Conservation (phyloP, 2,113 vertebrate species). For the Charadrius vociferus region DNA sequence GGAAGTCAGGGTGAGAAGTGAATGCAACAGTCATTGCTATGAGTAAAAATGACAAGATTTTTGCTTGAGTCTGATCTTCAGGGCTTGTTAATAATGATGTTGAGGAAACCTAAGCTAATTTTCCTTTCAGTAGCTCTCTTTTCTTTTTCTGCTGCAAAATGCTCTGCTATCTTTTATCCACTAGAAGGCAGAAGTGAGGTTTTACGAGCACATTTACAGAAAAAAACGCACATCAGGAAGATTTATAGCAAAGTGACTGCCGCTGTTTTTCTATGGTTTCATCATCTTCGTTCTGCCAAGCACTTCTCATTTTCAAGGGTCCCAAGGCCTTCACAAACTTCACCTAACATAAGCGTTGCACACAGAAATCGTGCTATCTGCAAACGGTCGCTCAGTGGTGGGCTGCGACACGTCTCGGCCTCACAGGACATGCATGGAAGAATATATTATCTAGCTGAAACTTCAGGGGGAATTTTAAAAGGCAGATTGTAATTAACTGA, state of each 20-base stretch:
- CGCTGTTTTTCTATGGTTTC: not conserved
- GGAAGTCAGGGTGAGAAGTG: not conserved
- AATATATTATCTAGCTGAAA: constrained; percentile 3
- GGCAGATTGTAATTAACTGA: constrained; percentile 60
- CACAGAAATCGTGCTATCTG: not conserved
- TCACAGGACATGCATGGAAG: not conserved
- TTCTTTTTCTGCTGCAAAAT: not conserved
- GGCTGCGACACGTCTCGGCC: not conserved
- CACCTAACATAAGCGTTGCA: no score
- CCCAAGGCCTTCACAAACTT: not conserved
- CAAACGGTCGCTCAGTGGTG: not conserved
- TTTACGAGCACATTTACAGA: constrained; percentile 35
- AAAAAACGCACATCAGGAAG: constrained; percentile 40
- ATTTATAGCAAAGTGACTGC: constrained; percentile 30
- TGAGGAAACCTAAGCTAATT: not conserved
- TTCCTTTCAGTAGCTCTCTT: not conserved
- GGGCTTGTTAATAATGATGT: not conserved
- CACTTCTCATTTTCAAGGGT: not conserved
- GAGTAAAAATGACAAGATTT: not conserved
- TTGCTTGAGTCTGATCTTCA: constrained; percentile 27
- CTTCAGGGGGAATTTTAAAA: constrained; percentile 47
- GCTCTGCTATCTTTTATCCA: constrained; percentile 29
- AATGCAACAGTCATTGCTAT: not conserved
- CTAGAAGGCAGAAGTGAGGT: constrained; percentile 54
- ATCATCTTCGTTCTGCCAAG: not conserved